Evolutionary conservation across 2,888 invertebrate species (phyloP), one percentile per base, ranked within the genome.

Genomic region (Caenorhabditis sp.): DNA sequence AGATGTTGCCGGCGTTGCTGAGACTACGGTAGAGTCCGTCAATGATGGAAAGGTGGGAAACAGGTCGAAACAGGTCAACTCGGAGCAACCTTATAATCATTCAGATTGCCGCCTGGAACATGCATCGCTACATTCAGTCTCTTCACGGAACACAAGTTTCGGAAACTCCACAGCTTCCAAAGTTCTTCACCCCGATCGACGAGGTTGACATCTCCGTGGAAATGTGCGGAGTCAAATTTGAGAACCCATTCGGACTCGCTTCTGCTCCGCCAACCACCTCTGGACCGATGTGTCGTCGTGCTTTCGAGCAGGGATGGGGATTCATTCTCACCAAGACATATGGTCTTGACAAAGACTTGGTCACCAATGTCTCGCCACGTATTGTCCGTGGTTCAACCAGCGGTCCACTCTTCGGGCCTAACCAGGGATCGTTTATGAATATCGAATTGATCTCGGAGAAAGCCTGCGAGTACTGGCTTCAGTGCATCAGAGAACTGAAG

Each of bases 371-470:
- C 0, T 97, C 97, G 0, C 99, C 98, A 0, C 93, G 99, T 68
- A 99, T 99, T 84, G 93, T 98, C 0, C 93, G 95, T 62, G 98
- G 97, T 11, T 93, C 94, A 0, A 96, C 97, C 0, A 94, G 95
- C 0, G 95, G 97, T 0, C 86, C 85, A 86, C 92, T 92, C 86
- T 97, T 92, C 90, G 98, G 98, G 0, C 98, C 98, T 0, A 95
- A 95, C n/a, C 78, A 78, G 59, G 93, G 95, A 8, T 93, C 95
- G 2, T 99, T 98, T 91, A 92, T 99, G 22, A 99, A 99, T 90
- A 98, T 99, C 83, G 99, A 99, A 90, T 91, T 99, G 15, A 97
- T 99, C 89, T 97, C 97, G 0, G 99, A 99, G 91, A 99, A 99
- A 90, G 93, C 94, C 22, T 93, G 93, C 13, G 94, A 93, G 13